Base-by-base conservation (phyloP, 92 coral and sea anemone species). In the Meandrina meandrites region DNA sequence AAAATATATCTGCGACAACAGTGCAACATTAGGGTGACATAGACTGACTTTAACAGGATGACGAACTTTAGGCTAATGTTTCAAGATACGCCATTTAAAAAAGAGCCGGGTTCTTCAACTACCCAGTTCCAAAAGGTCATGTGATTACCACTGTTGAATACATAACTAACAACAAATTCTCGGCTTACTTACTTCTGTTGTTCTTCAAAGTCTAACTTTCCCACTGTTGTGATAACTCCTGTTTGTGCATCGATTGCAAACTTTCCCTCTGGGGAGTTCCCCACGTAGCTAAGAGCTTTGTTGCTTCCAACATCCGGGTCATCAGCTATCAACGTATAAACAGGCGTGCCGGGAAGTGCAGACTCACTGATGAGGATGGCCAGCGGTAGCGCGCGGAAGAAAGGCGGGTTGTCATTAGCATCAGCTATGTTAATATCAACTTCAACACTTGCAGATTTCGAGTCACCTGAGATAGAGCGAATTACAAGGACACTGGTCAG, bases 391-490 rank as follows among this genome's bases (percentile, higher is more conserved):
- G 91, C 91, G 76, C 88, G 60, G 58, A 96, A 95, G 51, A 70
- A 81, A 27, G 98, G 98, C 3, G 89, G 88, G 81, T 94, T 96
- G 76, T 96, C 98, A 72, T 96, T 96, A 24, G 95, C 94, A 34
- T 96, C 98, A 3, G 91, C 75, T 40, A 96, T 76, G 24, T 92
- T 94, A 75, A 96, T 93, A 84, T 96, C 98, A 9, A 96, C 98
- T 76, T 93, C 96, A 31, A 91, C 94, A 42, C 92, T 93, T 10
- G 94, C 81, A 6, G 96, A 91, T 83, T 93, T 96, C 2, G 98
- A 89, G 51, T 94, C 98, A n/a, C 94, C 98, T 96, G 82, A 31
- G 50, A 36, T 51, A 36, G 58, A 74, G 8, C 5, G 35, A 19
- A n/a, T n/a, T n/a, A n/a, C n/a, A n/a, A 40, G n/a, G 37, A 37